phyloP scores from a whole-genome alignment of 2,113 vertebrate species.

The Ictalurus furcatus region DNA sequence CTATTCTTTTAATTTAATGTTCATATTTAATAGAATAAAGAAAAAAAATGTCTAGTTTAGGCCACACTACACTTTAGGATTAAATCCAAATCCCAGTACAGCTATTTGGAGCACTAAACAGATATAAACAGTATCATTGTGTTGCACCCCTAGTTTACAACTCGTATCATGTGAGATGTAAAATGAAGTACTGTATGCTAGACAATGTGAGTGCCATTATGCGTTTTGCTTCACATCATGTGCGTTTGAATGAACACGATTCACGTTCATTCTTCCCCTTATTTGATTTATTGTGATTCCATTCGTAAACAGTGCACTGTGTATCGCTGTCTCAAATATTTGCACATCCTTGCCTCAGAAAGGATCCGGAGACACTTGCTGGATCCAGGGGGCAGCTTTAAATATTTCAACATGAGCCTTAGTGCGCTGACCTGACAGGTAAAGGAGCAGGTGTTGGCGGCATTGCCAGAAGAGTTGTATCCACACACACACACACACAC shows the following conservation, averaged over 20 bases:
- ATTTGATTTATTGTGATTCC: slow-evolving; percentile 33
- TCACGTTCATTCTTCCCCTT: neutral
- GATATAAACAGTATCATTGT: neutral
- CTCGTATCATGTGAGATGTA: neutral
- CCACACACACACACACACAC: neutral
- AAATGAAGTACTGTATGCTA: neutral
- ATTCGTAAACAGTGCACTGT: neutral
- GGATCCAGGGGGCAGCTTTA: slow-evolving; percentile 42
- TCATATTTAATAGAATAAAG: neutral
- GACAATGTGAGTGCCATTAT: neutral
- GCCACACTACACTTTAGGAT: neutral
- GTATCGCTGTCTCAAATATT: slow-evolving; percentile 13
- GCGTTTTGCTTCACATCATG: neutral
- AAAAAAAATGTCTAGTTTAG: neutral
- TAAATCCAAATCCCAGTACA: neutral
- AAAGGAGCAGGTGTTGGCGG: slow-evolving; percentile 52
- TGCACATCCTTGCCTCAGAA: slow-evolving; percentile 24
- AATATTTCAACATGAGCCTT: slow-evolving; percentile 58
- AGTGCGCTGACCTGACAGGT: slow-evolving; percentile 47
- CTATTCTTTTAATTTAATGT: neutral
- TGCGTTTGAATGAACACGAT: neutral
- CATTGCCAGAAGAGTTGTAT: slow-evolving; percentile 30
- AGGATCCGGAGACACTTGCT: slow-evolving; percentile 40
- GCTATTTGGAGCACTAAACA: neutral
- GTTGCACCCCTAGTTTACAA: neutral